These are phyloP conservation scores for Choloepus didactylus DNA, from an alignment of 2,797 vertebrate species.

Conservation along the genomic window DNA sequence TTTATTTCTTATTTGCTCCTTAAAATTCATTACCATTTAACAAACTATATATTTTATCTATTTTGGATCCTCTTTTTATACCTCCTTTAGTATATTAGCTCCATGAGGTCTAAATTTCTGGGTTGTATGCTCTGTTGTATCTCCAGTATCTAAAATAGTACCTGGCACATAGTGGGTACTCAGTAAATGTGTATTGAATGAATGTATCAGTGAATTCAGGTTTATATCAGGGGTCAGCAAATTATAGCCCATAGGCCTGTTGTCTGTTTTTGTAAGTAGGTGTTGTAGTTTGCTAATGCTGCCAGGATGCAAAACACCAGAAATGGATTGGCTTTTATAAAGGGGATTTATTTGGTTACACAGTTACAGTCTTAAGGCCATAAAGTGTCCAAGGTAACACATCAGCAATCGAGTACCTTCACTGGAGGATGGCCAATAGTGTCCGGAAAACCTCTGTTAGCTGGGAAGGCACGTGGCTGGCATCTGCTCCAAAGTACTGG, in stretches of 20 bases:
- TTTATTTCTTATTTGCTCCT: slow-evolving; percentile 16
- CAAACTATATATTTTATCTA: slow-evolving; percentile 11
- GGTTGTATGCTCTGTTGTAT: background rate
- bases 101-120: background rate
- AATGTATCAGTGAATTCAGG: background rate
- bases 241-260: background rate
- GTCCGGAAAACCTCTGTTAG: too few relatives aligned
- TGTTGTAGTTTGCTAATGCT: too few relatives aligned
- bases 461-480: too few relatives aligned
- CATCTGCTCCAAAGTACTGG: too few relatives aligned
- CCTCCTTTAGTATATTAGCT: background rate
- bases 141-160: background rate
- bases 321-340: too few relatives aligned
- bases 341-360: too few relatives aligned
- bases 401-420: too few relatives aligned
- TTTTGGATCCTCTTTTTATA: background rate
- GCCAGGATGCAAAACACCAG: too few relatives aligned
- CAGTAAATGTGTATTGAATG: background rate
- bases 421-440: too few relatives aligned
- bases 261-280: background rate
- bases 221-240: background rate
- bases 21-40: background rate
- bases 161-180: background rate
- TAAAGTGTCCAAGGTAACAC: too few relatives aligned
- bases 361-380: too few relatives aligned